Evolutionary conservation across 2,797 vertebrate species (phyloP).

Genomic region (Onychomys arenicola): DNA sequence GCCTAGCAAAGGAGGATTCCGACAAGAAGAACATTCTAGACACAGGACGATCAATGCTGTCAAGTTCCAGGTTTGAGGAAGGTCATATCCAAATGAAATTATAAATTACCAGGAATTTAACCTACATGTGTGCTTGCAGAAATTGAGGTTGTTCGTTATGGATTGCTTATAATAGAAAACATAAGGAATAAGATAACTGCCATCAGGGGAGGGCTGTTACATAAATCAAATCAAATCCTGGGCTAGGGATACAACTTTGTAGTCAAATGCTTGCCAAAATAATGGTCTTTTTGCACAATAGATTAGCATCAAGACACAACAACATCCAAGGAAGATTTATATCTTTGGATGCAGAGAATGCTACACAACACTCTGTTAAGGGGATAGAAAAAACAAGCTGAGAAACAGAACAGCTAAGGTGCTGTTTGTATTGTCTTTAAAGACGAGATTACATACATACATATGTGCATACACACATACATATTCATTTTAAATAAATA

Average conservation of each 20-base stretch:
- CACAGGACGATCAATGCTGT: neutral
- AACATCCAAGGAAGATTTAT: neutral
- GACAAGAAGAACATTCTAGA: conserved; percentile 13
- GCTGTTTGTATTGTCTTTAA: neutral
- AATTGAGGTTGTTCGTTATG: neutral
- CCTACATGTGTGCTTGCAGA: neutral
- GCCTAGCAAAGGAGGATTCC: neutral
- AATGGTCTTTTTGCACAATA: neutral
- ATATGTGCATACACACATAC: neutral
- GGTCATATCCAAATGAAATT: neutral
- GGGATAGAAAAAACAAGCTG: neutral
- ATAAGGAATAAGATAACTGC: neutral
- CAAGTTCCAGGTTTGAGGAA: neutral
- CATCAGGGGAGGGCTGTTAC: neutral
- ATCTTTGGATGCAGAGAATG: neutral
- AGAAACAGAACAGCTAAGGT: neutral
- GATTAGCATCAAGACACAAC: neutral
- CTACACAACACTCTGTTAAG: neutral
- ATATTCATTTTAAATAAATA: neutral
- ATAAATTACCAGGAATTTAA: neutral
- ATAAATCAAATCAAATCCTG: neutral
- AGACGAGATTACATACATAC: neutral
- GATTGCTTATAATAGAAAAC: conserved; percentile 15
- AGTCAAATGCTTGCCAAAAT: neutral
- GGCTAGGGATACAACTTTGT: neutral